Base-by-base conservation (phyloP, 2,113 vertebrate genomes). In the Hemiprocne comata region DNA sequence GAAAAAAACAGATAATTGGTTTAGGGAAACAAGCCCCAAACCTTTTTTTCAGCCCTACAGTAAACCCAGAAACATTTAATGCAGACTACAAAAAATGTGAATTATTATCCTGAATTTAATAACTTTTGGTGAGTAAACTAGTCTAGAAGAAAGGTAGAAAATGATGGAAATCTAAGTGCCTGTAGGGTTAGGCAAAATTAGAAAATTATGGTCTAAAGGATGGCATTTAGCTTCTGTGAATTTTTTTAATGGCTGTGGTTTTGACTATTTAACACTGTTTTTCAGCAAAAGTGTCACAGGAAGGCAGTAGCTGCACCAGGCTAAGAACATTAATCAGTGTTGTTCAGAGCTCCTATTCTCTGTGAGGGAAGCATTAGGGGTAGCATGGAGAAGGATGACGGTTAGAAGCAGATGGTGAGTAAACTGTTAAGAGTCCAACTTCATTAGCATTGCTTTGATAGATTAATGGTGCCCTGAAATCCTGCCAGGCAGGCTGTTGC, bases 361-460 rank as follows among this genome's bases (percentile, higher is more conserved):
- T 58, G 80, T 0, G 0, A 90, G 60, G 38, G 83, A 70, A 95
- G 44, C 76, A 34, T 69, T 70, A 85, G 58, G 67, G 76, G 75
- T 25, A 87, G 20, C 62, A 50, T 69, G 55, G 85, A 40, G 88
- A 72, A 76, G 36, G 78, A 90, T 85, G 94, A 82, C 86, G 65
- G 95, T 94, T 97, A 55, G 89, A 91, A 94, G 81, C 96, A 97
- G 96, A 94, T 97, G 85, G 90, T 97, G 95, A 97, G 89, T 96
- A 97, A 96, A 91, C 87, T 93, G 91, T 92, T 96, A 80, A 87
- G 88, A 97, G 92, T 95, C 95, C 96, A 97, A 97, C 81, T 96
- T 97, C 90, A 97, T 97, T 97, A 96, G 93, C 91, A 90, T 96
- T 94, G 93, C 94, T 94, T 97, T 97, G 96, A 96, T 91, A 94